Evolutionary conservation across 2,113 vertebrate genomes (phyloP).

Genomic region (Pipa parva): DNA sequence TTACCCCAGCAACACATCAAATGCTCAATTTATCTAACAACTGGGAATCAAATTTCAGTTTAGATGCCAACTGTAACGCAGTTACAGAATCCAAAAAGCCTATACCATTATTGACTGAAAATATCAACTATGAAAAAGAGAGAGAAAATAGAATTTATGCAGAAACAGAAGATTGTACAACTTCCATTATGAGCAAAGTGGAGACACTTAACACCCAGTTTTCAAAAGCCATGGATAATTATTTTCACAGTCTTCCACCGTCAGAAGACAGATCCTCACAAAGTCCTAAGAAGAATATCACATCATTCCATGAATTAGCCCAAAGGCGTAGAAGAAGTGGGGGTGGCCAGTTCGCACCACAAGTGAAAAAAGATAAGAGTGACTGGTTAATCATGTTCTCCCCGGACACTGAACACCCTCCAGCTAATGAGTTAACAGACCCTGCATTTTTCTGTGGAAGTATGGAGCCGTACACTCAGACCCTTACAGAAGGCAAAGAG

Average conservation of each 20-base stretch:
- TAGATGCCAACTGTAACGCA: constrained; percentile 67
- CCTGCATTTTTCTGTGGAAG: constrained; percentile 15
- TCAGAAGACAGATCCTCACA: constrained; percentile 39
- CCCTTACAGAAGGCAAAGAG: constrained; percentile 57
- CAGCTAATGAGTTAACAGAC: constrained; percentile 48
- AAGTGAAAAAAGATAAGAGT: constrained; percentile 70
- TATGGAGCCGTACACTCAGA: neutral
- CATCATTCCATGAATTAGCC: constrained; percentile 86
- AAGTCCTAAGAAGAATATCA: constrained; percentile 56
- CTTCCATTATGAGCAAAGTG: constrained; percentile 10
- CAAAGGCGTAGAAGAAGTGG: constrained; percentile 68
- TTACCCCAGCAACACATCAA: neutral
- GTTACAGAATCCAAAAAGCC: neutral
- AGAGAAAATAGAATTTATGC: constrained; percentile 37
- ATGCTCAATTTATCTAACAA: neutral
- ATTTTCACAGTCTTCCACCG: neutral
- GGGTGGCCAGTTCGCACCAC: constrained; percentile 46
- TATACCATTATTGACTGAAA: neutral
- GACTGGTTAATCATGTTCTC: constrained; percentile 96
- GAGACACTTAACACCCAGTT: rapidly evolving
- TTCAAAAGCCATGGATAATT: constrained; percentile 19
- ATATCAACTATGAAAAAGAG: constrained; percentile 2
- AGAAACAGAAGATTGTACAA: constrained; percentile 31
- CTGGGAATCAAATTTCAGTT: rapidly evolving
- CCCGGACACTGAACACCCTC: constrained; percentile 74